Evolutionary conservation across 1,140 invertebrate genomes (phyloP), one percentile per base, ranked within the genome.

Genomic region (Bombus sylvicola): DNA sequence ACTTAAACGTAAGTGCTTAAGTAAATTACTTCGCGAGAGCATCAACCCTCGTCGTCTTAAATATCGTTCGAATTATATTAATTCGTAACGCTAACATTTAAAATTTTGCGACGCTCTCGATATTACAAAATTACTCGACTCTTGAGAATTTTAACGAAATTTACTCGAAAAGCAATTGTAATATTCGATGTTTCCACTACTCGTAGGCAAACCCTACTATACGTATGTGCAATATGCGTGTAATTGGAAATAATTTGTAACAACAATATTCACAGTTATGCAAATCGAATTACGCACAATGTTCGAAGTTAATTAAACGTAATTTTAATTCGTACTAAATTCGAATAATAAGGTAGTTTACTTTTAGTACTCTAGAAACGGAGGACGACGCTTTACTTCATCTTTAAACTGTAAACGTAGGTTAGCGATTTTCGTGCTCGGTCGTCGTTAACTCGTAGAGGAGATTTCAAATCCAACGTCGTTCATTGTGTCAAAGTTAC

Each of bases 1-100:
- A 90, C 86, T 90, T 90, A 88, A 90, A 75, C 82, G 81, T 88
- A 88, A 90, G 83, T 86, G 89, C 83, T 90, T 83, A 90, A 90
- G 80, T 77, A 84, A 90, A 90, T 90, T 90, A 90, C 72, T 83
- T 64, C 41, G 31, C 39, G 77, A 37, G 64, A 53, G 41, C 69
- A 83, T 69, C 72, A 76, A 39, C 41, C 9, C 57, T 22, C 34
- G 59, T 57, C 72, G 64, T 39, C 53, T 73, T 81, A 85, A 88
- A 85, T 83, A 88, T 64, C 25, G 25, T 77, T 85, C 79, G 80
- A 88, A 88, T 90, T 86, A 90, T 83, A 80, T 75, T 83, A 88
- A 90, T 88, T 72, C 37, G 78, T 69, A 12, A 15, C 12, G 12
- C 2, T 39, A 72, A 87, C 57, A 59, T 37, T 57, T 43, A 68